phyloP scores from a whole-genome alignment of 2,113 vertebrate species.

The Saccopteryx bilineata region DNA sequence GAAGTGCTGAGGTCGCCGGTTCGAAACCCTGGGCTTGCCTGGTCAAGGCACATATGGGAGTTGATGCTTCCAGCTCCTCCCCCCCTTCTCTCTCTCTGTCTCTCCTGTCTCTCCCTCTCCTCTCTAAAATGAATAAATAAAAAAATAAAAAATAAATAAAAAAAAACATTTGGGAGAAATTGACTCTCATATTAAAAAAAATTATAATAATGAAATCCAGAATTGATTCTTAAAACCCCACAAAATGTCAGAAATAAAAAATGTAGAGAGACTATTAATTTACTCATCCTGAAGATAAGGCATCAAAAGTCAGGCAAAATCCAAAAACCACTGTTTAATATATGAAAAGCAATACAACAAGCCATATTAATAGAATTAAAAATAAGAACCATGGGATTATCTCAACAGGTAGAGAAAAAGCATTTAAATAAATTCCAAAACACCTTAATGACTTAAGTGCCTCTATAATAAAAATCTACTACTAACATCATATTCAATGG shows the following conservation, averaged over 20 bases:
- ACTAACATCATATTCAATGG: background rate
- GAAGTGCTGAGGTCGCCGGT: too few species aligned
- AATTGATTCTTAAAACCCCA: background rate
- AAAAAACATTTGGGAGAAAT: conserved; percentile 9
- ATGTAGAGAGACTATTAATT: background rate
- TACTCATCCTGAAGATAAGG: background rate
- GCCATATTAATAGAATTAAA: background rate
- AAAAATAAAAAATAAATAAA: too few species aligned
- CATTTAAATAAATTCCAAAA: conserved; percentile 38
- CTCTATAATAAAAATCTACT: conserved; percentile 9
- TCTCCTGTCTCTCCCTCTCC: too few species aligned
- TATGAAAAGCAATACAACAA: background rate
- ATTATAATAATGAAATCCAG: background rate
- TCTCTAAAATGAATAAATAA: too few species aligned
- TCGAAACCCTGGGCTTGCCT: too few species aligned
- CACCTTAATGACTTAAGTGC: background rate
- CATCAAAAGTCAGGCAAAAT: conserved; percentile 19
- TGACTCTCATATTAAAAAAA: background rate
- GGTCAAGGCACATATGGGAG: too few species aligned
- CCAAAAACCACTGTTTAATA: conserved; percentile 43
- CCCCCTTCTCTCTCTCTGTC: too few species aligned
- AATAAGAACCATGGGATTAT: background rate
- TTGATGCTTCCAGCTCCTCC: too few species aligned
- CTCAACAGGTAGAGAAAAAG: conserved; percentile 45
- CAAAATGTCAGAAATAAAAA: background rate